phyloP scores from a whole-genome alignment of 2,113 vertebrate genomes.

The Tauraco erythrolophus region DNA sequence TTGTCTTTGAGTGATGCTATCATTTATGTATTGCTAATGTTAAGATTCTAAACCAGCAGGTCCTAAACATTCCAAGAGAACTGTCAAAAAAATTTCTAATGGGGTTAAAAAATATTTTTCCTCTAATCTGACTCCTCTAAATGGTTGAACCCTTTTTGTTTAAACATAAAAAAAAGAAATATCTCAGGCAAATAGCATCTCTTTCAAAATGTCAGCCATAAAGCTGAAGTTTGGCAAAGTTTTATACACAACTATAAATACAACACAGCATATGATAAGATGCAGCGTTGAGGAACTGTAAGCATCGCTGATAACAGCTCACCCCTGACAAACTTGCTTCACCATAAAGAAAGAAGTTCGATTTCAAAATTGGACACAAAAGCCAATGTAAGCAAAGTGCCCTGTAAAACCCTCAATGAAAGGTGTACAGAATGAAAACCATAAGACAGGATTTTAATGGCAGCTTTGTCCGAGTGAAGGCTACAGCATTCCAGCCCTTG shows the following conservation, averaged over 20 bases:
- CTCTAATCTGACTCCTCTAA: neutral
- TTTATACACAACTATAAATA: slow-evolving; percentile 34
- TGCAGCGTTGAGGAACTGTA: neutral
- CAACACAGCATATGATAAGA: neutral
- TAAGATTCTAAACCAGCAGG: neutral
- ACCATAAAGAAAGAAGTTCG: neutral
- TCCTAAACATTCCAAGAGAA: neutral
- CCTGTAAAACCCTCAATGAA: neutral
- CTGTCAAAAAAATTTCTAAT: neutral
- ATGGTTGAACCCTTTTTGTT: neutral
- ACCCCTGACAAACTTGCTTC: neutral
- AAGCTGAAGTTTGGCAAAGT: slow-evolving; percentile 54
- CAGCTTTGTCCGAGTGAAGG: neutral
- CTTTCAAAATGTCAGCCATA: slow-evolving; percentile 27
- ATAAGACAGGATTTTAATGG: neutral
- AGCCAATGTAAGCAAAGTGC: neutral
- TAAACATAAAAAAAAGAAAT: neutral
- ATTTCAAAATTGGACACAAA: neutral
- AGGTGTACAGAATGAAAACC: neutral
- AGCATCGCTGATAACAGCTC: slow-evolving; percentile 14
- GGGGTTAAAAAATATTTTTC: neutral
- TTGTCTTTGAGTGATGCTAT: neutral
- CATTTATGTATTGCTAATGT: neutral
- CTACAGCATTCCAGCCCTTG: neutral
- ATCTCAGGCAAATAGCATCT: slow-evolving; percentile 27